Evolutionary conservation across 2,888 invertebrate genomes (phyloP).

Genomic region (Galeruca laticollis): DNA sequence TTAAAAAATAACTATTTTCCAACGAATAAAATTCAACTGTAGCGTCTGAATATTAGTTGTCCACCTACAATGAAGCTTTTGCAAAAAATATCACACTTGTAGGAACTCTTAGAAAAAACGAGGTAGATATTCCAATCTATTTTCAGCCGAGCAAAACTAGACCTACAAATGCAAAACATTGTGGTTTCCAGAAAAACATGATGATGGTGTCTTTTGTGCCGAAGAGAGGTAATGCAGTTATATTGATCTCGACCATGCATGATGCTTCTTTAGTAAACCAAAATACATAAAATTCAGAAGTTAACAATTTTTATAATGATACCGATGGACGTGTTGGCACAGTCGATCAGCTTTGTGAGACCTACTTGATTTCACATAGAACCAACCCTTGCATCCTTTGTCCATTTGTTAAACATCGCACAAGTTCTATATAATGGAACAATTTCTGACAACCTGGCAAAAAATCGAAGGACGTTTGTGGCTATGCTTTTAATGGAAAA

Average conservation of each 20-base stretch:
- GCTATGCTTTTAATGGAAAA: constrained; percentile 25
- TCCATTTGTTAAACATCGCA: constrained; percentile 15
- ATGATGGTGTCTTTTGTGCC: background rate
- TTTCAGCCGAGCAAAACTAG: constrained; percentile 5
- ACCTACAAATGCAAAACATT: background rate
- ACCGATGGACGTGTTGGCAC: background rate
- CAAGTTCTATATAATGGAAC: constrained; percentile 4
- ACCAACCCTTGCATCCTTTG: background rate
- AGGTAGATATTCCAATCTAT: constrained; percentile 2
- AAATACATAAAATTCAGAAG: background rate
- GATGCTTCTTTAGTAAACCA: no score
- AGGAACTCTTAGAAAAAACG: background rate
- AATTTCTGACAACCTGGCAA: background rate
- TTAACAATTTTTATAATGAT: background rate
- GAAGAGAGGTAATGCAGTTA: background rate
- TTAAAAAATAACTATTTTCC: no score
- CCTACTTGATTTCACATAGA: constrained; percentile 6
- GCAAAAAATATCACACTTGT: no score
- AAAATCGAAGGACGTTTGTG: constrained; percentile 9
- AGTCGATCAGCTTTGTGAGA: constrained; percentile 7
- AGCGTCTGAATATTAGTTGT: no score
- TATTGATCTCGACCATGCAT: background rate
- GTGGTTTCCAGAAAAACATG: constrained; percentile 3
- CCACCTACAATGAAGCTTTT: background rate
- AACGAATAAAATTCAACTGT: no score